These are phyloP conservation scores for Leptopilina syphax DNA, from an alignment of 2,888 invertebrate genomes.

Conservation along the genomic window DNA sequence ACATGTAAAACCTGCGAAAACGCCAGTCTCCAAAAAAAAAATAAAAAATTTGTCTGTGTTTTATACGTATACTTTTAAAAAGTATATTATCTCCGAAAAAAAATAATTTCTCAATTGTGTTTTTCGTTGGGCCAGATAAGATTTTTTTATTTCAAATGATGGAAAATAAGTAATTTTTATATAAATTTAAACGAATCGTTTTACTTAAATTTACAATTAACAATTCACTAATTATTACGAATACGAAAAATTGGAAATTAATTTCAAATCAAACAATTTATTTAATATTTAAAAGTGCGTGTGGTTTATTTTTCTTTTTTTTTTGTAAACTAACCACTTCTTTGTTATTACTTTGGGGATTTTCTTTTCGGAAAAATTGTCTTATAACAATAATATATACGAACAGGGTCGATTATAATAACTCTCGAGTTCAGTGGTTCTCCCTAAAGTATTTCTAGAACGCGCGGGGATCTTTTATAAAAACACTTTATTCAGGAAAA, in stretches of 20 bases:
- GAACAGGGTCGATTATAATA: slow-evolving; percentile 65
- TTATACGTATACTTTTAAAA: not conserved
- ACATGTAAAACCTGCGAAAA: slow-evolving; percentile 35
- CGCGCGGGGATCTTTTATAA: not conserved
- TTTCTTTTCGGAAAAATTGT: slow-evolving; percentile 1
- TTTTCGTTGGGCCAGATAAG: not conserved
- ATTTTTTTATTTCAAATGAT: not conserved
- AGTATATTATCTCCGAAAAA: not conserved
- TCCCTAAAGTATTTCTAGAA: slow-evolving; percentile 50
- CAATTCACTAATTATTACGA: too few species aligned
- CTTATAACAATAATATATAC: slow-evolving; percentile 40
- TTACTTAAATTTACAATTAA: too few species aligned
- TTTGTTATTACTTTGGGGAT: not conserved
- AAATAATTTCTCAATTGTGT: not conserved
- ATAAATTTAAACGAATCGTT: too few species aligned
- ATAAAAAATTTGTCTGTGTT: not conserved
- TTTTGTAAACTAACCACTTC: not conserved
- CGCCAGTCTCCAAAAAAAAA: slow-evolving; percentile 15
- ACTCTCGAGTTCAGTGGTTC: slow-evolving; percentile 63
- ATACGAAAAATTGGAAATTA: not conserved
- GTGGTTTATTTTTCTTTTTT: not conserved
- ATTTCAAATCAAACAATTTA: not conserved
- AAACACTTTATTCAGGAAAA: slow-evolving; percentile 20
- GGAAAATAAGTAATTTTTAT: too few species aligned
- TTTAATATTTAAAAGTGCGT: not conserved